Evolutionary conservation across 2,113 vertebrate species (phyloP), one percentile per base, ranked within the genome.

Genomic region (Pica pica): DNA sequence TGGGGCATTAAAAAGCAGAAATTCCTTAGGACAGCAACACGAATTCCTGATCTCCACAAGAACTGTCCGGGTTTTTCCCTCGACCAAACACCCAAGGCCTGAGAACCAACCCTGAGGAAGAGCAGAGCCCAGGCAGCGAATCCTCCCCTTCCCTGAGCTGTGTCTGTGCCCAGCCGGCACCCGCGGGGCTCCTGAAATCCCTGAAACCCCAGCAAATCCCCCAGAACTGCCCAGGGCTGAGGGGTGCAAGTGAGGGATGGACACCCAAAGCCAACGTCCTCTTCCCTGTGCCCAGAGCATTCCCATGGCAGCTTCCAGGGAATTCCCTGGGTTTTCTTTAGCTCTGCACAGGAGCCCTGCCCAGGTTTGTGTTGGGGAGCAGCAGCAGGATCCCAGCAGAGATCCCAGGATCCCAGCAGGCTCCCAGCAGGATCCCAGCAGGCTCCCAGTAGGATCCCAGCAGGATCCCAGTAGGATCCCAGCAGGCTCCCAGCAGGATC

Each of bases 201-300:
- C 47, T 23, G 47, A 7, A 55, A 80, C 39, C 50, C 10, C n/a
- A 56, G 10, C 27, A 50, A 47, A 16, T 47, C 10, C n/a, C 19
- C 9, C 50, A 7, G 7, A 56, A 9, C 57, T 33, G 20, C 31
- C 2, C 2, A 20, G 44, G 27, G 13, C 6, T 12, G 57, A 64
- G 46, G 44, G 28, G 21, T 10, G 28, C 21, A 26, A 52, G 59
- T 12, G 63, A 59, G 14, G 88, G 69, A 37, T 14, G 61, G 41
- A 60, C 56, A 50, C 2, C 16, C 49, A 10, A 1, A 59, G 2
- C 13, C 46, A 10, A 1, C 16, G 61, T 67, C 20, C 47, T 23
- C 0, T 3, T 82, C 46, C 71, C 19, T 27, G 3, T 1, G 16
- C 2, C 33, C 2, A 2, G 53, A 61, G 37, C 41, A 11, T 52